These are phyloP conservation scores for Gonatopus flavifemur DNA, from an alignment of 1,140 invertebrate species.

Conservation along the genomic window DNA sequence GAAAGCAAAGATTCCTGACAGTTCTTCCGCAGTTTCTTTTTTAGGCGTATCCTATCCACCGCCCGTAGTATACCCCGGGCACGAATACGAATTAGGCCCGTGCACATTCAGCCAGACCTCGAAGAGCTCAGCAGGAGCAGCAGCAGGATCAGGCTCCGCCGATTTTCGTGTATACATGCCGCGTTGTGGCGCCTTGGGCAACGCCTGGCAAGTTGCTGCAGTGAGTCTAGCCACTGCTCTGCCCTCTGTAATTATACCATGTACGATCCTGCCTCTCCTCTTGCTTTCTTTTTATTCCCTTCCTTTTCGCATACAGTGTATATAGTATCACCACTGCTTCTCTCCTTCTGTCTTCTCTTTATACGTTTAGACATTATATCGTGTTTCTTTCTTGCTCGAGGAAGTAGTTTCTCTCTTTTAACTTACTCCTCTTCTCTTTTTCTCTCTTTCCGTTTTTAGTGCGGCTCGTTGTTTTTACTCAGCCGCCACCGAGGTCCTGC, in stretches of 20 bases:
- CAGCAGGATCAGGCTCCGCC: slow-evolving; percentile 26
- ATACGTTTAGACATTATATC: too few species aligned
- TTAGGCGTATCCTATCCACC: slow-evolving; percentile 34
- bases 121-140: too few species aligned
- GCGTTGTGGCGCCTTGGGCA: slow-evolving; percentile 40
- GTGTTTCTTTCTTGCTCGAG: too few species aligned
- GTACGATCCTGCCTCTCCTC: slow-evolving; percentile 33
- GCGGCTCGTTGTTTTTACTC: slow-evolving; percentile 29
- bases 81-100: slow-evolving; percentile 46
- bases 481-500: slow-evolving; percentile 29
- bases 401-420: slow-evolving; percentile 27
- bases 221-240: slow-evolving; percentile 47
- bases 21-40: slow-evolving; percentile 35
- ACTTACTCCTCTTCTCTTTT: slow-evolving; percentile 1
- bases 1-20: slow-evolving; percentile 27
- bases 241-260: slow-evolving; percentile 44
- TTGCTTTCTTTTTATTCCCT: slow-evolving; percentile 31
- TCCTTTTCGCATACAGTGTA: slow-evolving; percentile 9
- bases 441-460: slow-evolving; percentile 8
- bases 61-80: slow-evolving; percentile 43
- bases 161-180: slow-evolving; percentile 41
- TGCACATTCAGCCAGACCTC: neutral
- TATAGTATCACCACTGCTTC: slow-evolving; percentile 20
- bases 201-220: slow-evolving; percentile 38
- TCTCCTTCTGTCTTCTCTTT: slow-evolving; percentile 23